Evolutionary conservation across 2,888 invertebrate species (phyloP), one percentile per base, ranked within the genome.

Genomic region (Cosmorhoe ocellata): DNA sequence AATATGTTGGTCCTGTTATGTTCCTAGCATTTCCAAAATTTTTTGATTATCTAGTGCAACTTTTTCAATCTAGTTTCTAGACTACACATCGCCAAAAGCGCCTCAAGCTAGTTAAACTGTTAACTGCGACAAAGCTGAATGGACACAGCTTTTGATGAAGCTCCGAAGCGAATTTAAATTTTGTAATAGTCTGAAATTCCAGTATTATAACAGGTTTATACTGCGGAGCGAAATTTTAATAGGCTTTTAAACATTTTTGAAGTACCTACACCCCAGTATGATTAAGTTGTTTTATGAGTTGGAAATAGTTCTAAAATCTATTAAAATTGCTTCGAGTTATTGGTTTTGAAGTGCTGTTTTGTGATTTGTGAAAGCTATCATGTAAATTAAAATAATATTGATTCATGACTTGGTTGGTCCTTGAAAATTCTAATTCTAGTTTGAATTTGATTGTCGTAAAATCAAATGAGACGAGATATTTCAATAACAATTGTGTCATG

Each of bases 221-320:
- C 28, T 14, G 11, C 30, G 34, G 11, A 36, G 36, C 10, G 22
- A 50, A 44, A 50, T 33, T 44, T 50, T 44, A 39, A 39, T 44
- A 34, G 43, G 33, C 39, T 50, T 50, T 50, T 13, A 43, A 39
- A 43, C 38, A 49, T 49, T 49, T 49, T 43, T 22, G 33, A 22
- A 38, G 42, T 42, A 36, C 24, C 7, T 24, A 18, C 26, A 11
- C 22, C 12, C 34, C 18, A 37, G 43, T 49, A 38, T 50, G 28
- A 48, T 40, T 36, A 36, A 41, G 40, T 37, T 34, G 36, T 43
- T 44, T 27, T 32, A 46, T 38, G 48, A 44, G 48, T 53, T 40
- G n/a, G 8, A 12, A 36, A 50, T 53, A 53, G 48, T 53, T 48
- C 11, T 13, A 30, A 36, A 44, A 40, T 40, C 14, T 36, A 43